phyloP scores from a whole-genome alignment of 2,113 vertebrate genomes.

The Empidonax alnorum region DNA sequence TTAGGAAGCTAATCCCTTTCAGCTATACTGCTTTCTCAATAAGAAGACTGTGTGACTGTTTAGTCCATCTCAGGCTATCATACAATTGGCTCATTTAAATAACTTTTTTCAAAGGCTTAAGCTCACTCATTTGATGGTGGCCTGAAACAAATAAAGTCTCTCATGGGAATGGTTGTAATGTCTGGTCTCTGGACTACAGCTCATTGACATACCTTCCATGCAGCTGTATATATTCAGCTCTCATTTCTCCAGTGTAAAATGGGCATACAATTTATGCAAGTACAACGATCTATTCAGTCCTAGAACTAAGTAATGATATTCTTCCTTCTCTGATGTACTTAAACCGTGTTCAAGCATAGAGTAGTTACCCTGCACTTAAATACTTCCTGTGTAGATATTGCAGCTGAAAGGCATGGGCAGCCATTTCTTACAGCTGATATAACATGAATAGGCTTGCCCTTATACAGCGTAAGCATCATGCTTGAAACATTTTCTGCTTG shows the following conservation, averaged over 20 bases:
- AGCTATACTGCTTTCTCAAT: background rate
- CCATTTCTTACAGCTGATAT: background rate
- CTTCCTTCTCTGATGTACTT: background rate
- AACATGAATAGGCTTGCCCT: background rate
- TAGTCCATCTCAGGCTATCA: background rate
- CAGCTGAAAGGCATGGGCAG: background rate
- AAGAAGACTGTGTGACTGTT: background rate
- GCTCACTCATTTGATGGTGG: background rate
- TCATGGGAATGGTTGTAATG: background rate
- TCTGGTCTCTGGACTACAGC: background rate
- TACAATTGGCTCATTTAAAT: conserved; percentile 9
- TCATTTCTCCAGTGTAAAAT: background rate
- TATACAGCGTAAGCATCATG: background rate
- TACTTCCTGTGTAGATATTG: background rate
- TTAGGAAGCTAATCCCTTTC: conserved; percentile 30
- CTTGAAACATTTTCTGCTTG: background rate
- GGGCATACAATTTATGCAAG: background rate
- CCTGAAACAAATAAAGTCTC: conserved; percentile 20
- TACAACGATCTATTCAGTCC: background rate
- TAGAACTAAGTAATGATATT: background rate
- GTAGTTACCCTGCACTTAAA: background rate
- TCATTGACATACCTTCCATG: background rate
- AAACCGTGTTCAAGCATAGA: background rate
- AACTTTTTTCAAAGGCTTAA: conserved; percentile 21
- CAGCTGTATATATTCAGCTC: background rate